phyloP scores from a whole-genome alignment of 2,797 vertebrate genomes.

The Setipinna tenuifilis region DNA sequence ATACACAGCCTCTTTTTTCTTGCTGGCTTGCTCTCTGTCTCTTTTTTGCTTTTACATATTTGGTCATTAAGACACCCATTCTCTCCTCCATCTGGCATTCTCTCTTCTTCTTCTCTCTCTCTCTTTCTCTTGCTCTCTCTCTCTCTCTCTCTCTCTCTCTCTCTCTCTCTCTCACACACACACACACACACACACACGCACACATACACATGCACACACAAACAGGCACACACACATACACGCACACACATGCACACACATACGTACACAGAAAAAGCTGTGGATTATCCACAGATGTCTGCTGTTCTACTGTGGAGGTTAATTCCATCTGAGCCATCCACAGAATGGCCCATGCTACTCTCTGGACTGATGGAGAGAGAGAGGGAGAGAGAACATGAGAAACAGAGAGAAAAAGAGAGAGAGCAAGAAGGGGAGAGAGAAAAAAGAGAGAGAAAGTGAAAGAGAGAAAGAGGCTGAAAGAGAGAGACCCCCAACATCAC shows the following conservation, averaged over 20 bases:
- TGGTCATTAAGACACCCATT: no score
- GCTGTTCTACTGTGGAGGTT: conserved; percentile 7
- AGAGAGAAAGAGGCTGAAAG: neutral
- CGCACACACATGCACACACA: neutral
- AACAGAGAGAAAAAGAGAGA: conserved; percentile 6
- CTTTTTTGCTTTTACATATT: no score
- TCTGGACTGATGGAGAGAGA: neutral
- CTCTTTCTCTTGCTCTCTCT: no score
- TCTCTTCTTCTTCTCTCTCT: no score
- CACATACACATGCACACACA: neutral
- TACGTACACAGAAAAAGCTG: neutral
- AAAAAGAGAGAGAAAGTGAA: no score
- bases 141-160: neutral
- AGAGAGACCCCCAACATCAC: neutral
- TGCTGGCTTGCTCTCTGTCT: no score
- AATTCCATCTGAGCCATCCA: neutral
- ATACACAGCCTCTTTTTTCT: no score
- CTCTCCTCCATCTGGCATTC: no score
- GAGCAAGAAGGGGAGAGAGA: neutral
- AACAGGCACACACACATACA: neutral
- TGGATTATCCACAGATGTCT: conserved; percentile 24
- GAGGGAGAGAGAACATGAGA: conserved; percentile 15
- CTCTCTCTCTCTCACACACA: no score
- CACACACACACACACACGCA: no score
- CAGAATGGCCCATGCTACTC: neutral